These are phyloP conservation scores for Lethenteron camtschaticum DNA, from an alignment of 2,113 vertebrate species.

Conservation along the genomic window DNA sequence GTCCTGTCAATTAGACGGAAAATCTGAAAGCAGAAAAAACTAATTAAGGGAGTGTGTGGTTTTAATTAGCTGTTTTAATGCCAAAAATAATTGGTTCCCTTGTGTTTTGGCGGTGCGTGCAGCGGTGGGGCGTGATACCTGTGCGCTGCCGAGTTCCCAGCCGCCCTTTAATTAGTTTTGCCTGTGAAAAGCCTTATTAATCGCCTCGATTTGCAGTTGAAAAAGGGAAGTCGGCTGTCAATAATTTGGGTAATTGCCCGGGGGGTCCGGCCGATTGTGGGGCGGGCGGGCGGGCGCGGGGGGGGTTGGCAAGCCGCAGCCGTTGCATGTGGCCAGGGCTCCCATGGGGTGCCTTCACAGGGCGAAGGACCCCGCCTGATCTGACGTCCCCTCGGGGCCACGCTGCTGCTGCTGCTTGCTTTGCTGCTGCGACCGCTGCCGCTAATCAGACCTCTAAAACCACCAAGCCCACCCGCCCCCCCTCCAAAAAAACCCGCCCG, in stretches of 20 bases:
- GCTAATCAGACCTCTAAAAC: too few relatives aligned
- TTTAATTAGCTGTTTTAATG: constrained; percentile 99
- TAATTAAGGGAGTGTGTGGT: constrained; percentile 99
- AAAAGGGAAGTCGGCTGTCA: constrained; percentile 99
- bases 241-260: constrained; percentile 99
- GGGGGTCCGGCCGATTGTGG: constrained; percentile 8
- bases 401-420: too few relatives aligned
- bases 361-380: constrained; percentile 1
- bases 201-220: constrained; percentile 99
- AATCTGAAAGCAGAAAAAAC: constrained; percentile 60
- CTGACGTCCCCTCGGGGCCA: not conserved
- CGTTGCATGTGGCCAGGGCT: not conserved
- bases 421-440: too few relatives aligned
- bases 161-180: constrained; percentile 99
- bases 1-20: constrained; percentile 99
- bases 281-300: too few relatives aligned
- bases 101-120: constrained; percentile 98
- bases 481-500: too few relatives aligned
- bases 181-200: constrained; percentile 99
- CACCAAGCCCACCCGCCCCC: too few relatives aligned
- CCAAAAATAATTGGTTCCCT: constrained; percentile 99
- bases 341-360: constrained; percentile 1
- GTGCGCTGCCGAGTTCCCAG: constrained; percentile 78
- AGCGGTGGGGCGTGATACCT: constrained; percentile 70
- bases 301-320: too few relatives aligned